phyloP scores from a whole-genome alignment of 2,797 vertebrate species.

The Okamejei kenojei region DNA sequence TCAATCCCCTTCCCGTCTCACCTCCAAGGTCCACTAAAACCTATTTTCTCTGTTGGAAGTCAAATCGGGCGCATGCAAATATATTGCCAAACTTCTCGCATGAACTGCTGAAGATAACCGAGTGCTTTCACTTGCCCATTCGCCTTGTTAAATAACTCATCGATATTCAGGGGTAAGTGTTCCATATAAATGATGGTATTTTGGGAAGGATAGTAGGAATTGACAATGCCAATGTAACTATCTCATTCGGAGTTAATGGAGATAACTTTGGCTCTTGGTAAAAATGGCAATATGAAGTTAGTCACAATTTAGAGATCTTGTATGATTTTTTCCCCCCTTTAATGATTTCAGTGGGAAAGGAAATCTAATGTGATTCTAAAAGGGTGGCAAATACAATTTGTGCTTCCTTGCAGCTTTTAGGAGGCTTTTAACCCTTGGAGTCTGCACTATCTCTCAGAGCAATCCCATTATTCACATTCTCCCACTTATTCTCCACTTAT shows the following conservation, averaged over 20 bases:
- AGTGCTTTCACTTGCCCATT: background rate
- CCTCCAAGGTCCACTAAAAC: no score
- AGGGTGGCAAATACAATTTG: background rate
- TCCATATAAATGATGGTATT: background rate
- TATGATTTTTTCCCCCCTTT: background rate
- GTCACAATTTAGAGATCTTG: background rate
- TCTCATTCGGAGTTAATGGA: background rate
- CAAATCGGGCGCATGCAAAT: no score
- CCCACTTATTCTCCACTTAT: no score
- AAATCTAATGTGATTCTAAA: background rate
- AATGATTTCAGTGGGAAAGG: background rate
- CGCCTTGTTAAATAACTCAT: background rate
- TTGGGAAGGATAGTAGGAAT: background rate
- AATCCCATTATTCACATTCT: no score
- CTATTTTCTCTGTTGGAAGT: no score
- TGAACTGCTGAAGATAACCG: no score
- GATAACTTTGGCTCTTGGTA: background rate
- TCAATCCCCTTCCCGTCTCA: no score
- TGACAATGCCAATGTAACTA: background rate
- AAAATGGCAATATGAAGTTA: background rate
- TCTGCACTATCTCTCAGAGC: no score
- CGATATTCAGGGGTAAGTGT: background rate
- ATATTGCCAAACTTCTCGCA: no score
- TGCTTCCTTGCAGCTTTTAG: no score
- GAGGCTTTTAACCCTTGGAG: no score